Percentiles rank a stretch among this genome's conserved stretches.
These are phyloP conservation scores for Onthophagus sagittarius DNA, from an alignment of 2,888 invertebrate genomes.

Conservation along the genomic window DNA sequence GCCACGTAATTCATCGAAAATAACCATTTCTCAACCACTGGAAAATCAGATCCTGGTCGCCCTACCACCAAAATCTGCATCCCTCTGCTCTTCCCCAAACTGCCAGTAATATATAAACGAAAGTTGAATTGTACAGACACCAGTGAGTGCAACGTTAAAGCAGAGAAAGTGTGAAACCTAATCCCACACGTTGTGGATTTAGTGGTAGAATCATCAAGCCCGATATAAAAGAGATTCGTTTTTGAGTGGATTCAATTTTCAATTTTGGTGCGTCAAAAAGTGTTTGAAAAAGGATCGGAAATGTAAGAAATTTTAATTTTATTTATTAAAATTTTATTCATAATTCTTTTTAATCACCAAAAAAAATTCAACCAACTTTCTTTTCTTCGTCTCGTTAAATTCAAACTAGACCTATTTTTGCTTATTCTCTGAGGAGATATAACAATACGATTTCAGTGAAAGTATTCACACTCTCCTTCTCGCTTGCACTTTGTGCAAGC, in stretches of 20 bases:
- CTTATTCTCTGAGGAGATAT: slow-evolving; percentile 3
- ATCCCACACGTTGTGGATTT: slow-evolving; percentile 1
- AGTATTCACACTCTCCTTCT: slow-evolving; percentile 15
- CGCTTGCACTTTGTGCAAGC: slow-evolving; percentile 7
- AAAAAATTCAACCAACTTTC: not conserved
- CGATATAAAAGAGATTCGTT: not conserved
- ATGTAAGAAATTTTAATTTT: not conserved
- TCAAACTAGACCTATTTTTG: not conserved
- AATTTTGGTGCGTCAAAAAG: not conserved
- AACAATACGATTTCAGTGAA: slow-evolving; percentile 16
- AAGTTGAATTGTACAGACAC: not conserved
- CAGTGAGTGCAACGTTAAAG: slow-evolving; percentile 9
- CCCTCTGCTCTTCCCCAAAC: slow-evolving; percentile 1
- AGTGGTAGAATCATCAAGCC: not conserved
- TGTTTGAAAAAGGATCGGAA: not conserved
- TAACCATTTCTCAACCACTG: slow-evolving; percentile 5
- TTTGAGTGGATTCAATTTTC: not conserved
- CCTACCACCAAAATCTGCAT: slow-evolving; percentile 4
- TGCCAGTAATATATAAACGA: not conserved
- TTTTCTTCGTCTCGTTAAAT: not conserved
- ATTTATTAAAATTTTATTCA: slow-evolving; percentile 3
- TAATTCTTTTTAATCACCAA: slow-evolving; percentile 3
- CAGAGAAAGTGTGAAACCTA: slow-evolving; percentile 8
- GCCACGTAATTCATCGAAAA: not conserved
- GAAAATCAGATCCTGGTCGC: slow-evolving; percentile 8